phyloP scores from a whole-genome alignment of 2,888 invertebrate species.

The Cryptosula pallasiana region DNA sequence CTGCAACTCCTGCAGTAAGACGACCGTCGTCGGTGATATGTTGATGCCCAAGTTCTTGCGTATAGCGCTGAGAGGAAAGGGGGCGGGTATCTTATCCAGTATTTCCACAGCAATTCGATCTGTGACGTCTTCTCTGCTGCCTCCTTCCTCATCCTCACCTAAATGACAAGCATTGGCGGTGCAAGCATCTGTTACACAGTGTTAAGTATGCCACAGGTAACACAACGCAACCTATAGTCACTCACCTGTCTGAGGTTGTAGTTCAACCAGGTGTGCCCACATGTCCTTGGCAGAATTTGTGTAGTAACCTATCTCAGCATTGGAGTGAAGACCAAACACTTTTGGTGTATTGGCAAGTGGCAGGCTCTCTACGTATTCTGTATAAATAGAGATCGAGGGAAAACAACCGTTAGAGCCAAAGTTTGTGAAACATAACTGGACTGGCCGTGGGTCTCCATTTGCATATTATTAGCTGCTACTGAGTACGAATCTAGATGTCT shows the following conservation, averaged over 20 bases:
- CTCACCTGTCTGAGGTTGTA: constrained; percentile 27
- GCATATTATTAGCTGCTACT: too few relatives aligned
- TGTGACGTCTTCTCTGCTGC: constrained; percentile 22
- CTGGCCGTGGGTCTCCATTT: too few relatives aligned
- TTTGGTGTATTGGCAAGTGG: constrained; percentile 27
- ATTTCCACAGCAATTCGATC: constrained; percentile 27
- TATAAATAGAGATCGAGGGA: neutral
- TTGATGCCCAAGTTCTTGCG: constrained; percentile 19
- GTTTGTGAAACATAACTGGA: too few relatives aligned
- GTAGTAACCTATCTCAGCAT: constrained; percentile 29
- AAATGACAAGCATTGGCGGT: neutral
- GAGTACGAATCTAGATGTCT: too few relatives aligned
- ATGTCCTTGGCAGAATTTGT: constrained; percentile 27
- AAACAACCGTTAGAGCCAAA: too few relatives aligned
- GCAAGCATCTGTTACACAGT: neutral
- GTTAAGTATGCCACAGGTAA: neutral
- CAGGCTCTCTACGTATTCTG: constrained; percentile 27
- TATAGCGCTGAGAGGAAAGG: constrained; percentile 24
- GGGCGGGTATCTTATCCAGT: constrained; percentile 25
- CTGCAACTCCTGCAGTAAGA: constrained; percentile 28
- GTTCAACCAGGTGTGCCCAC: constrained; percentile 27
- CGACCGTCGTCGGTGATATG: constrained; percentile 26
- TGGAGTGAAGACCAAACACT: constrained; percentile 28
- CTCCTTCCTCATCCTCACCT: constrained; percentile 1
- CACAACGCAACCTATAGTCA: neutral